These are phyloP conservation scores for Ochropacha duplaris DNA, from an alignment of 2,888 invertebrate genomes.

Conservation along the genomic window DNA sequence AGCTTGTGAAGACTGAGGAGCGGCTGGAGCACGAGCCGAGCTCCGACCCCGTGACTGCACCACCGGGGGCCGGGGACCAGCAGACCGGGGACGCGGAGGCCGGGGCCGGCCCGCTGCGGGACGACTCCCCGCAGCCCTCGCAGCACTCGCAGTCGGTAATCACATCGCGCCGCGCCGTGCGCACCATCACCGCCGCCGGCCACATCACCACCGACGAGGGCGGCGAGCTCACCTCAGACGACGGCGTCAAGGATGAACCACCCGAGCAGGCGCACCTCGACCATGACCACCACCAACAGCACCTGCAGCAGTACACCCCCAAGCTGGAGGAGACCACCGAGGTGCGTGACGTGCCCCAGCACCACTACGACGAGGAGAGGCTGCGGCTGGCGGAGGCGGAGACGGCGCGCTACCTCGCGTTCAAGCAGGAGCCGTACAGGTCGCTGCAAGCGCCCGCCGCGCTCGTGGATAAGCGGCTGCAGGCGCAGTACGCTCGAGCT, in stretches of 20 bases:
- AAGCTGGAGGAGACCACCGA: constrained; percentile 48
- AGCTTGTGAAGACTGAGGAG: constrained; percentile 70
- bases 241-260: constrained; percentile 70
- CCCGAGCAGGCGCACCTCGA: constrained; percentile 50
- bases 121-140: constrained; percentile 50
- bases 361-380: constrained; percentile 65
- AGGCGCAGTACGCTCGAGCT: constrained; percentile 43
- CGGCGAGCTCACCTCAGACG: constrained; percentile 46
- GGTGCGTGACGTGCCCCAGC: constrained; percentile 38
- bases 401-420: constrained; percentile 68
- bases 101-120: constrained; percentile 15
- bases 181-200: constrained; percentile 84
- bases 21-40: constrained; percentile 37
- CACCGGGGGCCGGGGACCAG: constrained; percentile 5
- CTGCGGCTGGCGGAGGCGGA: constrained; percentile 62
- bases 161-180: constrained; percentile 79
- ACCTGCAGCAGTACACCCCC: constrained; percentile 47
- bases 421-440: constrained; percentile 70
- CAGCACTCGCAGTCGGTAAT: constrained; percentile 77
- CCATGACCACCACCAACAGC: constrained; percentile 42
- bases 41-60: constrained; percentile 8
- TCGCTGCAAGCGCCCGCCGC: constrained; percentile 36
- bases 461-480: constrained; percentile 44
- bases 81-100: constrained; percentile 14
- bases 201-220: constrained; percentile 74